Base-by-base conservation (phyloP, 2,113 vertebrate genomes). In the Saguinus imperator region DNA sequence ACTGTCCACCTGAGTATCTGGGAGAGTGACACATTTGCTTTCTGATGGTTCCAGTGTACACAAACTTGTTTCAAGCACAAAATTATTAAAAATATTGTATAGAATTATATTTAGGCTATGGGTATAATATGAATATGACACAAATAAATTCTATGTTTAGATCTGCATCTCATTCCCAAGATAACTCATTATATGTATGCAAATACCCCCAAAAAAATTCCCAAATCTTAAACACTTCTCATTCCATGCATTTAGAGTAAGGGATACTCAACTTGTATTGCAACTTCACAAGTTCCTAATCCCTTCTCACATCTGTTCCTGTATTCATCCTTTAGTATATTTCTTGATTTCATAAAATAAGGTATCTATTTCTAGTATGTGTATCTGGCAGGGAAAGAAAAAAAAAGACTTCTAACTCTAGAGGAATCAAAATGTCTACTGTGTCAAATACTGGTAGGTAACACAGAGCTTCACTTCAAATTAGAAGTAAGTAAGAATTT, bases 401-500 rank as follows among this genome's bases (percentile, higher is more conserved):
- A 48, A 48, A 20, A 40, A 16, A 16, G 1, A 37, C 85, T 94
- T 88, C 5, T 88, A 89, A 37, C 0, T 95, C 32, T 45, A 84
- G 79, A 94, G 84, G 8, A 5, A n/a, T 87, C 86, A 73, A 13
- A 50, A 35, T 17, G 66, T 91, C 95, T 85, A 85, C 8, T 64
- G 57, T 80, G 57, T 72, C 87, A 93, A 25, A 35, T 32, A 55
- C 0, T 7, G 23, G 25, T 93, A 75, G 17, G 25, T 79, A 76
- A 5, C 58, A 70, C 64, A 80, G 35, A 97, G 70, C 48, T 48
- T 92, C 75, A 73, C 32, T 96, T 97, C 57, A 29, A 89, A 58
- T 87, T 81, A 82, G 45, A 98, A 92, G 52, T 94, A 96, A 94
- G 95, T 93, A 96, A 94, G 95, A 97, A 91, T 94, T 12, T 80